These are phyloP conservation scores for Amblyraja radiata DNA, from an alignment of 2,797 vertebrate species.

Conservation along the genomic window DNA sequence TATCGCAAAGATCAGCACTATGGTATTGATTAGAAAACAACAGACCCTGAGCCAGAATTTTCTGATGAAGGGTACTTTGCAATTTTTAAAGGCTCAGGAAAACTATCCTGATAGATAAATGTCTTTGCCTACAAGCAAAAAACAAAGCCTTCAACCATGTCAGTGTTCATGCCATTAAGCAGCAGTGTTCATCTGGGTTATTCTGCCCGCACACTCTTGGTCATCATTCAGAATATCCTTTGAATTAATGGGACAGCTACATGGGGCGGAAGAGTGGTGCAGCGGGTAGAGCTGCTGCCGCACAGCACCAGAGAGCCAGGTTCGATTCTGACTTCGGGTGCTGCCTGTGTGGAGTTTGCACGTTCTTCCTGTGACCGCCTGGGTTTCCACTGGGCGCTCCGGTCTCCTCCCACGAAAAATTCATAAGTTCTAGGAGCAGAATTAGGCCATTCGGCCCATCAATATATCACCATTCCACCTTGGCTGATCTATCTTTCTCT, in stretches of 20 bases:
- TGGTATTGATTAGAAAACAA: not conserved
- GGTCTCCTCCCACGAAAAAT: too few relatives aligned
- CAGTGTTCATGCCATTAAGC: not conserved
- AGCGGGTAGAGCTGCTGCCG: too few relatives aligned
- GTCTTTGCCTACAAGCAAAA: not conserved
- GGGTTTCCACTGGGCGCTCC: too few relatives aligned
- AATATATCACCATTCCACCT: too few relatives aligned
- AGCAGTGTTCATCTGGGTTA: not conserved
- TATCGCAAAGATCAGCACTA: not conserved
- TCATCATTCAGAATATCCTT: not conserved
- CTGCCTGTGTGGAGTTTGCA: too few relatives aligned
- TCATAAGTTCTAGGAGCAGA: too few relatives aligned
- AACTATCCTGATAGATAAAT: not conserved
- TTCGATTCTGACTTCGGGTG: too few relatives aligned
- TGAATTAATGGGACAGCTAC: not conserved
- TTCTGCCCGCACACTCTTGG: not conserved
- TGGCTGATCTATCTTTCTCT: too few relatives aligned
- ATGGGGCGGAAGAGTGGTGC: too few relatives aligned
- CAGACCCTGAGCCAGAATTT: not conserved
- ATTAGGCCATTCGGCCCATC: too few relatives aligned
- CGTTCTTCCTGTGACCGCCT: too few relatives aligned
- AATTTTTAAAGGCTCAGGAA: not conserved
- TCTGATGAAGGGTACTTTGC: not conserved
- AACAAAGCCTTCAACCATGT: constrained; percentile 3
- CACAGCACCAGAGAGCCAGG: too few relatives aligned